These are phyloP conservation scores for Heloderma charlesbogerti DNA, from an alignment of 2,113 vertebrate species.

Conservation along the genomic window DNA sequence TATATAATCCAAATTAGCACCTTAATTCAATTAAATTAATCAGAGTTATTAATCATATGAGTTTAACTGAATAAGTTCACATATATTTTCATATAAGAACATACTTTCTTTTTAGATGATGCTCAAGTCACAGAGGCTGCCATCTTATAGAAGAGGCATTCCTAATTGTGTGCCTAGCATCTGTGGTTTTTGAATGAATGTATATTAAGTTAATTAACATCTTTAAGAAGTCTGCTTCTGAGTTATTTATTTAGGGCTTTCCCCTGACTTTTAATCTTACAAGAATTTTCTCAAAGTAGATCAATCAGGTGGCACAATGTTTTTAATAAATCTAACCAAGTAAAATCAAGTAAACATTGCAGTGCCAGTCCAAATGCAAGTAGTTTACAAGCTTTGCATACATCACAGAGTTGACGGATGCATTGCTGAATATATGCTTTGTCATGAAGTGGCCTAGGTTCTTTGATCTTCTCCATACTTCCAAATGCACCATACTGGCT, in stretches of 20 bases:
- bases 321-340: conserved; percentile 1
- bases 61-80: background rate
- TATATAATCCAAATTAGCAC: conserved; percentile 14
- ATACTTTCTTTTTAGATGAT: background rate
- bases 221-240: background rate
- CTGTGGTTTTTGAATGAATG: background rate
- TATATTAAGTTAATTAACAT: background rate
- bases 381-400: conserved; percentile 62
- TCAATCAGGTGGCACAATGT: background rate
- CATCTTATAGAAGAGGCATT: background rate
- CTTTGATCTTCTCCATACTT: conserved; percentile 93
- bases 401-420: conserved; percentile 93
- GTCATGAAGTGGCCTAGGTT: conserved; percentile 92
- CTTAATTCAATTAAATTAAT: background rate
- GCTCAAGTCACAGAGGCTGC: background rate
- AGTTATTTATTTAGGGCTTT: background rate
- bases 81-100: background rate
- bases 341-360: background rate
- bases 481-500: conserved; percentile 88
- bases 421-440: conserved; percentile 94
- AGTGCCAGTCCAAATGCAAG: background rate
- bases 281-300: too few species aligned
- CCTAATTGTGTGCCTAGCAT: background rate
- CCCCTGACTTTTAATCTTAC: background rate
- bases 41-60: background rate